These are phyloP conservation scores for Scomber scombrus DNA, from an alignment of 2,113 vertebrate species.

Conservation along the genomic window DNA sequence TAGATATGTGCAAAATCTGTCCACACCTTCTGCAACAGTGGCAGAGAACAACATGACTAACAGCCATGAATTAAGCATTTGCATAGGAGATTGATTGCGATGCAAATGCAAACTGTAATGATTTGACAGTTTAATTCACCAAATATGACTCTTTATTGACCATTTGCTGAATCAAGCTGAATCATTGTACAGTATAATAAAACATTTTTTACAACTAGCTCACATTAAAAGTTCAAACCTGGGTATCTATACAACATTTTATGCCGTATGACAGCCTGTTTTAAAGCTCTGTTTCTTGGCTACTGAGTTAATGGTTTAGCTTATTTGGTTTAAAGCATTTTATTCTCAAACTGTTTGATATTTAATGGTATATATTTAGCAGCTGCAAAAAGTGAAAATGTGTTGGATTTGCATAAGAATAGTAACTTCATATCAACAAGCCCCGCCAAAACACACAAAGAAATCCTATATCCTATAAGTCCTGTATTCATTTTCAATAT, in stretches of 20 bases:
- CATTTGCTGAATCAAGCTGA: constrained; percentile 4
- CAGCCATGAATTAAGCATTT: constrained; percentile 9
- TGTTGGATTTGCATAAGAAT: too few relatives aligned
- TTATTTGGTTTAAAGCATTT: background rate
- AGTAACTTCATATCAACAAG: too few relatives aligned
- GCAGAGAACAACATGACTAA: background rate
- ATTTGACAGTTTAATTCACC: background rate
- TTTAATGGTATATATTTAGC: too few relatives aligned
- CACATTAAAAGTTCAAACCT: background rate
- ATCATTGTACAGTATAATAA: background rate
- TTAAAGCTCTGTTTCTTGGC: background rate
- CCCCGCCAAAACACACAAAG: too few relatives aligned
- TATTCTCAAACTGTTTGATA: too few relatives aligned
- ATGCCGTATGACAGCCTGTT: background rate
- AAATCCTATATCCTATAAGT: too few relatives aligned
- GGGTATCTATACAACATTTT: background rate
- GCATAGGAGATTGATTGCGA: background rate
- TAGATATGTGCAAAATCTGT: constrained; percentile 6
- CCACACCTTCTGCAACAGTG: background rate
- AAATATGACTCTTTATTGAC: background rate
- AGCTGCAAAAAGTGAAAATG: too few relatives aligned
- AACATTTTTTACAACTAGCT: background rate
- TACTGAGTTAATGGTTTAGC: background rate
- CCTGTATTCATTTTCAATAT: too few relatives aligned
- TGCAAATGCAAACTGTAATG: too few relatives aligned